Evolutionary conservation across 2,888 invertebrate species (phyloP).

Genomic region (Leptogaster cylindrica): DNA sequence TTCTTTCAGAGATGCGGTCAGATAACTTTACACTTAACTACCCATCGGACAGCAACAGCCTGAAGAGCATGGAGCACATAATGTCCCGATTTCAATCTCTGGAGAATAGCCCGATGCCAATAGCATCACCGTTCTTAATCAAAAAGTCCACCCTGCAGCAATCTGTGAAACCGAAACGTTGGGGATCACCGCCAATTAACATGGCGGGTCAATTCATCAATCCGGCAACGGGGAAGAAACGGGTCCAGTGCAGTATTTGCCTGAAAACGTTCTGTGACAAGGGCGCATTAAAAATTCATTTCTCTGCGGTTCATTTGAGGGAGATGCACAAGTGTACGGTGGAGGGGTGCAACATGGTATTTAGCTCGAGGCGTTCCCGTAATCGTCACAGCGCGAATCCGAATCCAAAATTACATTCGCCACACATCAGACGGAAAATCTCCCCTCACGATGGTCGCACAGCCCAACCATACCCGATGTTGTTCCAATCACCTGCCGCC

Average conservation of each 20-base stretch:
- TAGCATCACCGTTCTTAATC: constrained; percentile 62
- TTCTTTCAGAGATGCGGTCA: constrained; percentile 43
- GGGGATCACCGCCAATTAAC: constrained; percentile 76
- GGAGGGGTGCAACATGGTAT: constrained; percentile 98
- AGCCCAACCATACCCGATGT: constrained; percentile 73
- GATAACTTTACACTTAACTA: constrained; percentile 37
- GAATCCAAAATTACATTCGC: constrained; percentile 95
- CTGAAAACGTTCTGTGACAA: constrained; percentile 99
- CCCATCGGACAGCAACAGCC: constrained; percentile 25
- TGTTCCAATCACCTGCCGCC: constrained; percentile 69
- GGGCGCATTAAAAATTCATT: constrained; percentile 97
- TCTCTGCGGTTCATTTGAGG: constrained; percentile 94
- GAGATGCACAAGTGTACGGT: constrained; percentile 99
- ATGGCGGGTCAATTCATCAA: constrained; percentile 87
- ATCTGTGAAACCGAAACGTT: constrained; percentile 63
- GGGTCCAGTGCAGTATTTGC: constrained; percentile 97
- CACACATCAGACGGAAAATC: constrained; percentile 90
- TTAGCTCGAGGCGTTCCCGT: constrained; percentile 91
- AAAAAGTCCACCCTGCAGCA: constrained; percentile 51
- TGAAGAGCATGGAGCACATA: constrained; percentile 57
- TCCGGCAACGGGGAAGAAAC: constrained; percentile 91
- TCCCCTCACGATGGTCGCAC: constrained; percentile 92
- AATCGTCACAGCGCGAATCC: constrained; percentile 97
- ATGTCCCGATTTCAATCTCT: constrained; percentile 53
- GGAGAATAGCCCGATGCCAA: constrained; percentile 51